Evolutionary conservation across 2,113 vertebrate genomes (phyloP).

Genomic region (Carassius carassius): DNA sequence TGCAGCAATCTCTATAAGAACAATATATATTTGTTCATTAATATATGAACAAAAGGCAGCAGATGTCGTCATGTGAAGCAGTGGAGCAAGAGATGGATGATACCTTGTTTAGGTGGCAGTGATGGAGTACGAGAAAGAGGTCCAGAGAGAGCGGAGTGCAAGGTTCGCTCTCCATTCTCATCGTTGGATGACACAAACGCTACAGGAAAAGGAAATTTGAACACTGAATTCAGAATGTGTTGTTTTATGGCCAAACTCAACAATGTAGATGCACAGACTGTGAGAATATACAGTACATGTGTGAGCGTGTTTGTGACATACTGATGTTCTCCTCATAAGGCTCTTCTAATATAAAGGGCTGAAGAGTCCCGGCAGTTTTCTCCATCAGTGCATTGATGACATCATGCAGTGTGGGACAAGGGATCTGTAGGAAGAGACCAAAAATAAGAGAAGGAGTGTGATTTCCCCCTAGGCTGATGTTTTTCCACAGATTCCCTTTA

Average conservation of each 20-base stretch:
- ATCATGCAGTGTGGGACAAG: conserved; percentile 80
- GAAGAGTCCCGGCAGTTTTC: conserved; percentile 78
- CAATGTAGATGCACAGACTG: not conserved
- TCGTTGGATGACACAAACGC: conserved; percentile 79
- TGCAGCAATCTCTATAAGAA: not conserved
- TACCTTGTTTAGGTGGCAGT: conserved; percentile 78
- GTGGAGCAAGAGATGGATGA: not conserved
- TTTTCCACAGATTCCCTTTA: not conserved
- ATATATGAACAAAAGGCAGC: not conserved
- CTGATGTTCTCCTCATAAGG: conserved; percentile 87
- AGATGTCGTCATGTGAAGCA: not conserved
- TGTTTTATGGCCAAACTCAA: not conserved
- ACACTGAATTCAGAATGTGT: not conserved
- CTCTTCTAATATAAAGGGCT: conserved; percentile 81
- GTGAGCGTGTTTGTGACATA: conserved; percentile 55
- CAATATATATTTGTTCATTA: no score
- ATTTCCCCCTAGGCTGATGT: not conserved
- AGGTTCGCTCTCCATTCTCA: conserved; percentile 79
- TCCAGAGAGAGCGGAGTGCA: conserved; percentile 73
- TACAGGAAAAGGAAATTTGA: conserved; percentile 52
- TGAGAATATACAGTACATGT: not conserved
- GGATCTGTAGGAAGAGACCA: conserved; percentile 68
- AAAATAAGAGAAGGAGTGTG: not conserved
- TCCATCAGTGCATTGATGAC: conserved; percentile 83
- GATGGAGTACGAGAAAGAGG: conserved; percentile 67